Evolutionary conservation across 2,113 vertebrate genomes (phyloP).

Genomic region (Propithecus coquereli): DNA sequence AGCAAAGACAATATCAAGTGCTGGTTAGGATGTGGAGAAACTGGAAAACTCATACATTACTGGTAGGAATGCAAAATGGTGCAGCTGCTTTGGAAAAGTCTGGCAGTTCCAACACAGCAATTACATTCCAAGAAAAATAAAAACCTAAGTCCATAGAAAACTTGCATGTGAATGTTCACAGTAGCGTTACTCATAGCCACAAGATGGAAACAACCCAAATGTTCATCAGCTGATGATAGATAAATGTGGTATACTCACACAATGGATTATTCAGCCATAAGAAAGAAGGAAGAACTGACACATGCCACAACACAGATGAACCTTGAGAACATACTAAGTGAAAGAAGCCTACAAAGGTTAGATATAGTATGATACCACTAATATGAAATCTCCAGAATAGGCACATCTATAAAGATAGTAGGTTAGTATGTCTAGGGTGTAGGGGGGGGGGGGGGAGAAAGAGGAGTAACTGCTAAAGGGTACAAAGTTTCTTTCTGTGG

Average conservation of each 20-base stretch:
- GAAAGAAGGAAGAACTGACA: neutral
- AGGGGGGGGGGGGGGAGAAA: accelerated
- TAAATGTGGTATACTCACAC: neutral
- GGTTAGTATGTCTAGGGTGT: no score
- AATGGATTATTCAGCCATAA: neutral
- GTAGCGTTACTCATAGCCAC: neutral
- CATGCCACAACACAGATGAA: neutral
- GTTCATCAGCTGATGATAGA: neutral
- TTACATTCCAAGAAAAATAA: neutral
- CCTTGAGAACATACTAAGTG: neutral
- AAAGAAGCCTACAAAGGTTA: neutral
- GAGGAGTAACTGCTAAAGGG: neutral
- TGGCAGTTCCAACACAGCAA: neutral
- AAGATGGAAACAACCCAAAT: neutral
- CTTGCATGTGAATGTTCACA: neutral
- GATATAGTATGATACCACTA: neutral
- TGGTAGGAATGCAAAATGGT: neutral
- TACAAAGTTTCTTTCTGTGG: neutral
- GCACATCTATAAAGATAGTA: neutral
- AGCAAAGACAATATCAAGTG: neutral
- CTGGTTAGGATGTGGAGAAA: neutral
- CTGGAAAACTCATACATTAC: neutral
- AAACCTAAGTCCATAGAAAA: neutral
- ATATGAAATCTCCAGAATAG: neutral
- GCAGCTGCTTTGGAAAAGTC: neutral